Percentiles rank a stretch among this genome's conserved stretches.
These are phyloP conservation scores for Mirounga angustirostris DNA, from an alignment of 2,113 vertebrate genomes.

Conservation along the genomic window DNA sequence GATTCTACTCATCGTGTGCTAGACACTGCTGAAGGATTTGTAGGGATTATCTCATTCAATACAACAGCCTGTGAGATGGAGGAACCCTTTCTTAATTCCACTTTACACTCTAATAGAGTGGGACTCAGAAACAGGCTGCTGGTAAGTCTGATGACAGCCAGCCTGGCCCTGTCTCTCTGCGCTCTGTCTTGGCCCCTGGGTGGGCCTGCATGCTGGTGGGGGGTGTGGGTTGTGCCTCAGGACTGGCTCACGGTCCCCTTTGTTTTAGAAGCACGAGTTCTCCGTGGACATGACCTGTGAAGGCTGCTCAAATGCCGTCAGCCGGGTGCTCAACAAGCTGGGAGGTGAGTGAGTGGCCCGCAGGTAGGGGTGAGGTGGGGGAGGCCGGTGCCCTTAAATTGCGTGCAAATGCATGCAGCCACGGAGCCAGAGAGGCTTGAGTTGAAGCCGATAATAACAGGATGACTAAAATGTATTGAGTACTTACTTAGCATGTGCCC, in stretches of 20 bases:
- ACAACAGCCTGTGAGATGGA: not conserved
- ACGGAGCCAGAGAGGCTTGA: not conserved
- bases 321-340: conserved; percentile 93
- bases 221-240: not conserved
- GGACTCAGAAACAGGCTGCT: not conserved
- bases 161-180: not conserved
- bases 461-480: not conserved
- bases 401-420: not conserved
- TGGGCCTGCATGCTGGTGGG: not conserved
- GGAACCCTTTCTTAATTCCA: not conserved
- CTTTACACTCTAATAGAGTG: not conserved
- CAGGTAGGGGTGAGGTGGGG: not conserved
- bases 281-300: conserved; percentile 97
- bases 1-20: not conserved
- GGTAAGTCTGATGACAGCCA: not conserved
- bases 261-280: conserved; percentile 96
- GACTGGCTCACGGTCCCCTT: accelerated
- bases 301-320: conserved; percentile 95
- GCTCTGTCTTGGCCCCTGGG: not conserved
- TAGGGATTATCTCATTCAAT: not conserved
- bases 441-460: not conserved
- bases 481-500: not conserved
- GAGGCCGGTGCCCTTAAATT: not conserved
- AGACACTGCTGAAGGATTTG: not conserved
- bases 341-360: conserved; percentile 87